Base-by-base conservation (phyloP, 2,113 vertebrate species). In the Hiodon tergisus region DNA sequence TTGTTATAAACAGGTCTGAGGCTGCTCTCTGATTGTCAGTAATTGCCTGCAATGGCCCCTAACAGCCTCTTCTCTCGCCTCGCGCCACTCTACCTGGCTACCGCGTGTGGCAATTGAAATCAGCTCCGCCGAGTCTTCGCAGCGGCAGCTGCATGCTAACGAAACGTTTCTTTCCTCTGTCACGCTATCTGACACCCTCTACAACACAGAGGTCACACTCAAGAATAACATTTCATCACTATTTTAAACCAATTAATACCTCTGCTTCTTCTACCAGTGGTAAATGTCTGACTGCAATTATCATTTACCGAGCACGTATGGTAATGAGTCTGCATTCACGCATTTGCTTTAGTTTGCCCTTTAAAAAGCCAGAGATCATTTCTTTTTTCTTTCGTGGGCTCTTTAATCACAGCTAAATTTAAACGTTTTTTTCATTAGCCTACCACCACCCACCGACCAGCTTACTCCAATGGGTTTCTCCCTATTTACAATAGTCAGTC, bases 41-140 rank as follows among this genome's bases (percentile, higher is more conserved):
- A 96, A 99, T 98, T 98, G 94, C 91, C 90, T 91, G 93, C 92
- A 90, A 91, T 91, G 95, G 94, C 93, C 31, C 91, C 94, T 94
- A 95, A 94, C 95, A 93, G 95, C 94, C 95, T 95, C 96, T 97
- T 94, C 91, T 96, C 90, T 87, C 91, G 88, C 90, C 93, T 91
- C 92, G 91, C 90, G 77, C 88, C 88, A 93, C 92, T 92, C 92
- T 97, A 98, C 97, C 96, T 98, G 96, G 91, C 91, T 89, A 90
- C 60, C 90, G 88, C 85, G 90, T 92, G 89, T 89, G 88, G 90
- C 93, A 94, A 93, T 94, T 94, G 92, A 92, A 94, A 93, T 94
- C 89, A 88, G 92, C 91, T 71, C 74, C 76, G 69, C 91, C 90
- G 89, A 83, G 87, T 87, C 88, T 87, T 88, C 85, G 87, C 86